A percentile compares a stretch with the other conserved stretches of the same genome.
These are phyloP conservation scores for Eledona agricola DNA, from an alignment of 2,888 invertebrate species.

Conservation along the genomic window DNA sequence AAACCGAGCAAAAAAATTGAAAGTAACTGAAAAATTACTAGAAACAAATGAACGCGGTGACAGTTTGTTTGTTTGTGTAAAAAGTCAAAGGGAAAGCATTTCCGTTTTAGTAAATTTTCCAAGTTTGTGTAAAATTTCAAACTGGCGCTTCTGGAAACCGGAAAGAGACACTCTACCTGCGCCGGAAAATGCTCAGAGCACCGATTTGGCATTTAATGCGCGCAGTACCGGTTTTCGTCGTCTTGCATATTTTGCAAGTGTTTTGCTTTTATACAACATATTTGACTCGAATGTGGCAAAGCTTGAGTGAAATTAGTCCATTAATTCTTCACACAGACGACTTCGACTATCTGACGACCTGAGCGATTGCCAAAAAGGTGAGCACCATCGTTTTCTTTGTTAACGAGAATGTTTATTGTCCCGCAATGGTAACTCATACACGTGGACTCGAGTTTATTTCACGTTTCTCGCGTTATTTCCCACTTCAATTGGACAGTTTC, in stretches of 20 bases:
- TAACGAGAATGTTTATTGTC: constrained; percentile 43
- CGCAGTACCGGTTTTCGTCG: constrained; percentile 53
- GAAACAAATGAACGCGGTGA: too few relatives aligned
- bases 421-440: constrained; percentile 47
- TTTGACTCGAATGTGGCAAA: constrained; percentile 57
- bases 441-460: constrained; percentile 45
- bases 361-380: constrained; percentile 47
- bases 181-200: constrained; percentile 25
- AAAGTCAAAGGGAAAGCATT: too few relatives aligned
- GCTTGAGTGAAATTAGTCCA: constrained; percentile 44
- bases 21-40: too few relatives aligned
- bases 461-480: not conserved
- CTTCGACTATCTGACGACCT: constrained; percentile 48
- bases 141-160: constrained; percentile 13
- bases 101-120: too few relatives aligned
- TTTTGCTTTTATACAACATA: constrained; percentile 48
- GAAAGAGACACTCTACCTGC: constrained; percentile 13
- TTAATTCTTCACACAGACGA: constrained; percentile 44
- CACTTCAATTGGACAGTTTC: not conserved
- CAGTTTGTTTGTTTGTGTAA: too few relatives aligned
- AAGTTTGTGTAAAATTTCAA: too few relatives aligned
- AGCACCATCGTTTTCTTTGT: constrained; percentile 47
- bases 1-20: too few relatives aligned
- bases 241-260: constrained; percentile 45
- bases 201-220: constrained; percentile 52